These are phyloP conservation scores for Pitangus sulphuratus DNA, from an alignment of 2,797 vertebrate genomes.

Conservation along the genomic window DNA sequence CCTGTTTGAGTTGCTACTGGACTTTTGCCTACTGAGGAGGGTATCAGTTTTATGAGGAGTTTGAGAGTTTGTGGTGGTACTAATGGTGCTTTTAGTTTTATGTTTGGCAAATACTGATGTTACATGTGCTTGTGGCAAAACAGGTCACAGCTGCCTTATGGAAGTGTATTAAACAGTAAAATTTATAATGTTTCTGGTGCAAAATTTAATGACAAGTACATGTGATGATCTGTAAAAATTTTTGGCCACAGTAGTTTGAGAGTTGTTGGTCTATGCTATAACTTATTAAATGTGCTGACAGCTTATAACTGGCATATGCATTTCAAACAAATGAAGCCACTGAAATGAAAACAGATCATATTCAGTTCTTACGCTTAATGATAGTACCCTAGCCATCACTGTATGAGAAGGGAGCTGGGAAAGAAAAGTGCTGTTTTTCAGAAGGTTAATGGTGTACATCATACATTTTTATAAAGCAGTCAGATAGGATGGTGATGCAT, in stretches of 20 bases:
- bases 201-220: constrained; percentile 34
- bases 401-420: background rate
- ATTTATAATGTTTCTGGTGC: constrained; percentile 15
- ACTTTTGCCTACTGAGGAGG: background rate
- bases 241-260: constrained; percentile 7
- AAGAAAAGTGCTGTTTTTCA: background rate
- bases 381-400: background rate
- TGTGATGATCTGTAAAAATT: constrained; percentile 18
- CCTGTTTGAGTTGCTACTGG: background rate
- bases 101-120: background rate
- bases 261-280: constrained; percentile 7
- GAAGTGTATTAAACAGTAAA: background rate
- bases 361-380: background rate
- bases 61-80: background rate
- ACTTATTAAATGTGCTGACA: constrained; percentile 29
- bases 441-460: background rate
- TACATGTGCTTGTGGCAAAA: constrained; percentile 18
- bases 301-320: background rate
- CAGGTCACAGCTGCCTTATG: background rate
- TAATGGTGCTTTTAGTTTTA: constrained; percentile 3
- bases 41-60: background rate
- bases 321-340: constrained; percentile 25
- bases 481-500: background rate
- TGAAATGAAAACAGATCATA: constrained; percentile 23
- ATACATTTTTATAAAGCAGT: background rate